Evolutionary conservation across 2,797 vertebrate species (phyloP), one percentile per base, ranked within the genome.

Genomic region (Sebastes cheni): DNA sequence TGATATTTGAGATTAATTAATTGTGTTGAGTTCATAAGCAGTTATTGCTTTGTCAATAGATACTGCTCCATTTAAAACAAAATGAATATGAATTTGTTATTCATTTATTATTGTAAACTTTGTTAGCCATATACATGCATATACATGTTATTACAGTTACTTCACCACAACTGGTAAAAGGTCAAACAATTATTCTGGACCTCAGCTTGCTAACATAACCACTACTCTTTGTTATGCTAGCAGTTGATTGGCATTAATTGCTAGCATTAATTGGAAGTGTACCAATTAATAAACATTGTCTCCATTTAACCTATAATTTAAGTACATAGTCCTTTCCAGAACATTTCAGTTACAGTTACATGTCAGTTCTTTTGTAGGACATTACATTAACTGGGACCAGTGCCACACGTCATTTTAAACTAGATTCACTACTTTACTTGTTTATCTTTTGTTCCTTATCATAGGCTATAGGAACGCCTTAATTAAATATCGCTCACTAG

Each of bases 381-480:
- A 29, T 25, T 16, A 22, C 11, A 36, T 32, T 8, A 32, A n/a
- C 10, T 55, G 13, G 27, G 12, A 39, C 4, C 1, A 72, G 22
- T 27, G 54, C 34, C 42, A 16, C 16, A 54, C 2, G 4, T 42
- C 2, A 9, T 60, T 75, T 80, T 2, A 32, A 62, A 34, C 27
- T n/a, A 14, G 59, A 12, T 9, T 32, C 10, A 14, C 29, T 9
- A 30, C 8, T 82, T 54, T 8, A 72, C 4, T 22, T 73, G 25
- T 39, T 62, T 56, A 67, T 61, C 12, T 58, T 61, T 8, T 7
- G 6, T 30, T 7, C 16, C 4, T 23, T 30, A 8, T 8, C 4
- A 50, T 50, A 50, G 0, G 18, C 18, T 1, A 50, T 20, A 20
- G 46, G 7, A 54, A 54, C 0, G 0, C 3, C 8, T 56, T 25